phyloP scores from a whole-genome alignment of 2,888 invertebrate species.

The Lingula anatina region DNA sequence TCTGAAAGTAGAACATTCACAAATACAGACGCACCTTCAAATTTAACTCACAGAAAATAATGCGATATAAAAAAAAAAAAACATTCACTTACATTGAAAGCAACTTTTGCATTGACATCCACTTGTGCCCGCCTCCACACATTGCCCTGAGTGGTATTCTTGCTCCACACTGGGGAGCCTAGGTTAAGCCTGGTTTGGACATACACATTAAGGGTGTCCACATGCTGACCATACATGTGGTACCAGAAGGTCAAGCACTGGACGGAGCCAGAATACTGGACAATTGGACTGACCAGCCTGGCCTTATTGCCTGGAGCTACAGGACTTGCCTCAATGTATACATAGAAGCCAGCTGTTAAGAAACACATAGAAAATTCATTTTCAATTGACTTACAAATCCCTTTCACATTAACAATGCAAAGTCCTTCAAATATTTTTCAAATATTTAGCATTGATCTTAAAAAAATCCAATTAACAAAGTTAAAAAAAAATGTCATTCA shows the following conservation, averaged over 20 bases:
- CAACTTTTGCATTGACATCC: constrained; percentile 16
- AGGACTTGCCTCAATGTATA: constrained; percentile 59
- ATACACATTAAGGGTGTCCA: constrained; percentile 27
- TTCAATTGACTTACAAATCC: too few species aligned
- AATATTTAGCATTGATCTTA: too few species aligned
- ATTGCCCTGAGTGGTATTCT: constrained; percentile 25
- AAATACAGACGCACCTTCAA: too few species aligned
- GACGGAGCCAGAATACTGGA: too few species aligned
- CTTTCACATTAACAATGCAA: too few species aligned
- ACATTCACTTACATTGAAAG: constrained; percentile 23
- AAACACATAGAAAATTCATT: too few species aligned
- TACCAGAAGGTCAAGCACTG: constrained; percentile 38
- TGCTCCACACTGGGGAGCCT: constrained; percentile 22
- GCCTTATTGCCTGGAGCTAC: constrained; percentile 54
- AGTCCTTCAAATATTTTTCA: too few species aligned
- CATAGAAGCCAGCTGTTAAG: constrained; percentile 48
- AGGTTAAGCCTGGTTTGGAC: constrained; percentile 6
- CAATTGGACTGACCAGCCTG: constrained; percentile 17
- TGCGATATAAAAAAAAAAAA: too few species aligned
- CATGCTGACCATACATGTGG: constrained; percentile 37
- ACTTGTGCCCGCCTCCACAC: constrained; percentile 28
- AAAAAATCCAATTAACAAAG: too few species aligned
- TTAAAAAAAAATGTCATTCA: too few species aligned
- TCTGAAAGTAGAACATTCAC: too few species aligned
- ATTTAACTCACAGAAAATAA: too few species aligned